phyloP scores from a whole-genome alignment of 2,888 invertebrate species.

The Mongoloraphidia duomilia region DNA sequence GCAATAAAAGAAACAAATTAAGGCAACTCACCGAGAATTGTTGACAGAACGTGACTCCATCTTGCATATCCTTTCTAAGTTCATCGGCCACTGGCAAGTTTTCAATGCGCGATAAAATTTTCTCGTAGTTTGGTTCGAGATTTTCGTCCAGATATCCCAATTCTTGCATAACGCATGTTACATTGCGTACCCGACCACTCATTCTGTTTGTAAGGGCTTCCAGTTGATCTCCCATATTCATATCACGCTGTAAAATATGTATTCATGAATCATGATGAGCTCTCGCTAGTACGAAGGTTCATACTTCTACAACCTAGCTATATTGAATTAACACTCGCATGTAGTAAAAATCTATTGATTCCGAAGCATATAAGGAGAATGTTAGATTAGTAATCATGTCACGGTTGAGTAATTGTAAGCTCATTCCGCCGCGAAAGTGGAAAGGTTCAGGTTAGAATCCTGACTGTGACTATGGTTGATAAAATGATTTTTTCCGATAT shows the following conservation, averaged over 20 bases:
- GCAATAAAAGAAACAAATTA: conserved; percentile 3
- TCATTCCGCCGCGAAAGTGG: too few species aligned
- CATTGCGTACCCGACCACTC: conserved; percentile 40
- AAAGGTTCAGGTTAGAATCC: too few species aligned
- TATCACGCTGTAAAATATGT: conserved; percentile 34
- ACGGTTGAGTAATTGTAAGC: too few species aligned
- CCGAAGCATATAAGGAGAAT: too few species aligned
- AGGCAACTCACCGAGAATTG: conserved; percentile 44
- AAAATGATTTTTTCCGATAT: too few species aligned
- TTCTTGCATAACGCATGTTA: conserved; percentile 59
- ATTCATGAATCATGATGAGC: background rate
- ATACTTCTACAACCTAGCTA: too few species aligned
- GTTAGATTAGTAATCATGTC: too few species aligned
- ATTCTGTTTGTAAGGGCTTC: conserved; percentile 40
- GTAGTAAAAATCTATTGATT: too few species aligned
- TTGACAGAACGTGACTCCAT: conserved; percentile 51
- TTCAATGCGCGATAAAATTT: conserved; percentile 44
- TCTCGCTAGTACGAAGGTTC: too few species aligned
- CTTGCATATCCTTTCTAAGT: conserved; percentile 47
- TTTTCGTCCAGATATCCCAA: conserved; percentile 51
- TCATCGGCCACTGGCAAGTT: conserved; percentile 45
- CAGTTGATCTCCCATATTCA: conserved; percentile 44
- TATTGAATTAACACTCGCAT: too few species aligned
- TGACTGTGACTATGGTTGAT: too few species aligned
- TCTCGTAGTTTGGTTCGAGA: conserved; percentile 49